Base-by-base conservation (phyloP, 2,888 invertebrate species). In the Muscina levida region DNA sequence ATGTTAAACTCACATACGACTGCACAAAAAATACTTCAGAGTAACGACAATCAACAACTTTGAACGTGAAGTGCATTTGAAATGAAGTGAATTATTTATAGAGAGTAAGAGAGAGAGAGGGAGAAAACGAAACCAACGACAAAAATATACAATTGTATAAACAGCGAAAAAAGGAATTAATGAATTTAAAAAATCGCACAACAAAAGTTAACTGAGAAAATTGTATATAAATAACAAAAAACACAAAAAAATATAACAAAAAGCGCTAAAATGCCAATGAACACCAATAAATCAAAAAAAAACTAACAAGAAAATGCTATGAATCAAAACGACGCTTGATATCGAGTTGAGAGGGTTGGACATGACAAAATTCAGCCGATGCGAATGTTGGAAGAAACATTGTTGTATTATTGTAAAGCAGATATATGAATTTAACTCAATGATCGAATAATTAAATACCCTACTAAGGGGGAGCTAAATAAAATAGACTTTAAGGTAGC, bases 11-110 rank as follows among this genome's bases (percentile, higher is more conserved):
- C 37, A 53, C 62, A 67, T 46, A 51, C 19, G 48, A 53, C 42
- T 59, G 66, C 67, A 70, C 65, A 39, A 31, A 26, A 17, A 72
- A 48, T 53, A 42, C 19, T 24, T 3, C 24, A 39, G n/a, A 68
- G 26, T 75, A 65, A 26, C 19, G n/a, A 73, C 70, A n/a, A 53
- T 74, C 56, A 46, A 66, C 48, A 57, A 37, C 57, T 22, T 31
- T 37, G 17, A 66, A 74, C 80, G 80, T 81, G 77, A n/a, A 44
- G 15, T 71, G 80, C 67, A 77, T 81, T 71, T 24, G 11, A 59
- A 81, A 67, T 72, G 26, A 79, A 70, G 75, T 39, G 48, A 22
- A 48, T 73, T 71, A 62, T 62, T 62, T 62, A 62, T 62, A 62
- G 39, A 39, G 19, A 39, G 26, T n/a, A 26, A 46, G 15, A 48